Evolutionary conservation across 1,140 invertebrate species (phyloP).

Genomic region (Aporrectodea caliginosa): DNA sequence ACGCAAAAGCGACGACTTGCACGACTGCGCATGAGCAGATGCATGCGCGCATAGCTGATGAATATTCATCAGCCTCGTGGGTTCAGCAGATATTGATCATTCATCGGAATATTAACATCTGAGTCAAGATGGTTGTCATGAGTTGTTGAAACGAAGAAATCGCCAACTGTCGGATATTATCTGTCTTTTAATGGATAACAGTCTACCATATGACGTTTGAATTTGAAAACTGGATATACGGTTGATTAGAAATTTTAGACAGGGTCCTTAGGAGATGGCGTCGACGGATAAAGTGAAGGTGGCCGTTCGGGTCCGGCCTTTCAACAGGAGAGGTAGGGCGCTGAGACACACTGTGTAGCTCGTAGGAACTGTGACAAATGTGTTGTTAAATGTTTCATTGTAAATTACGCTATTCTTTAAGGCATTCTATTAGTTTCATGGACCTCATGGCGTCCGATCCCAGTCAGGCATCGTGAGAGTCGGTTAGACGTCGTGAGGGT

Average conservation of each 20-base stretch:
- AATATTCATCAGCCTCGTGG: no score
- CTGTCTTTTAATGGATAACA: background rate
- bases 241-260: background rate
- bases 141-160: slow-evolving; percentile 1
- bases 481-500: no score
- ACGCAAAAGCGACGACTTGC: no score
- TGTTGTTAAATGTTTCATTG: slow-evolving; percentile 14
- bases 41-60: no score
- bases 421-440: no score
- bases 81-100: no score
- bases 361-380: background rate
- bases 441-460: no score
- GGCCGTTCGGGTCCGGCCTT: slow-evolving; percentile 88
- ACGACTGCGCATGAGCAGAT: no score
- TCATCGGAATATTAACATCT: slow-evolving; percentile 12
- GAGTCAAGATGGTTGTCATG: background rate
- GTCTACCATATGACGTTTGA: no score
- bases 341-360: no score
- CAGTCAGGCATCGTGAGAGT: no score
- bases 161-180: background rate
- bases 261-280: background rate
- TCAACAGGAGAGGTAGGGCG: slow-evolving; percentile 85
- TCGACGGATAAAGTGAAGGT: slow-evolving; percentile 81
- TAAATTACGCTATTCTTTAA: no score
- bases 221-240: background rate